These are phyloP conservation scores for Drosophila paracracens DNA, from an alignment of 2,888 invertebrate species.

Conservation along the genomic window DNA sequence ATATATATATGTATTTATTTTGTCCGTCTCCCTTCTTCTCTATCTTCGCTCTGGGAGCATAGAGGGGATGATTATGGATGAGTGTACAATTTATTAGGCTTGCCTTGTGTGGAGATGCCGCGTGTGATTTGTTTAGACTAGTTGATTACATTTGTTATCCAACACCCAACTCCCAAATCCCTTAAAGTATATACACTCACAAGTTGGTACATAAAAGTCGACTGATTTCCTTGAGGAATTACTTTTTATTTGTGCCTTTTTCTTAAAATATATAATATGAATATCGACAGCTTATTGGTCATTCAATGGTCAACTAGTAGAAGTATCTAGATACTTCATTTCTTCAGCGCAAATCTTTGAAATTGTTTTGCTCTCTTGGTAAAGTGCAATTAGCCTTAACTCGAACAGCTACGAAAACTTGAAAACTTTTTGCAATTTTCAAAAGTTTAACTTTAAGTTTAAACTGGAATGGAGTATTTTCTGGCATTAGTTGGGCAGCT, in stretches of 20 bases:
- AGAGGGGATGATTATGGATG: conserved; percentile 46
- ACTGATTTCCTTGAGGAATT: conserved; percentile 28
- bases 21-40: neutral
- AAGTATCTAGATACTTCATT: neutral
- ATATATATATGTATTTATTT: neutral
- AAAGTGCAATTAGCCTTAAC: neutral
- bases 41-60: neutral
- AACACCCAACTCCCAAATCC: conserved; percentile 4
- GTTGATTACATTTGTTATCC: conserved; percentile 46
- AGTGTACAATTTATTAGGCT: conserved; percentile 70
- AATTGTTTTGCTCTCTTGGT: neutral
- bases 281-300: neutral
- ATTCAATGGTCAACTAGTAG: neutral
- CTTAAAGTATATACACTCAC: neutral
- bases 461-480: neutral
- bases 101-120: conserved; percentile 40
- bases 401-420: neutral
- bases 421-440: neutral
- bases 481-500: neutral
- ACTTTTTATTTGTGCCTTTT: neutral
- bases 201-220: neutral
- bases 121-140: conserved; percentile 48
- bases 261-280: neutral
- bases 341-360: neutral
- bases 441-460: neutral